Conservation (phyloP, 2,888 invertebrate genomes). For the Achlya flavicornis region DNA sequence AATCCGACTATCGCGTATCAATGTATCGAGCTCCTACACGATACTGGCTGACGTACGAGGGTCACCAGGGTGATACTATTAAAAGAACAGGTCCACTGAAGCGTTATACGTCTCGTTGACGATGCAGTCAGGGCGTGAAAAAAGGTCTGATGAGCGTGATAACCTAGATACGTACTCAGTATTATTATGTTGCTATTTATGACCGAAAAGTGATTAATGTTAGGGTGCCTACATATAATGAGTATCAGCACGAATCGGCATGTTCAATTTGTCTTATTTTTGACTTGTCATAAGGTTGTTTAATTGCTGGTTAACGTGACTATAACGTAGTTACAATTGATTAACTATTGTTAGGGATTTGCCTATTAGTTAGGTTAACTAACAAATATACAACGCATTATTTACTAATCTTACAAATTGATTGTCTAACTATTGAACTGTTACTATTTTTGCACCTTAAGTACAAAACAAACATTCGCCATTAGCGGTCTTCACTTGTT, state of each 20-base stretch:
- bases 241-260: background rate
- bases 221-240: background rate
- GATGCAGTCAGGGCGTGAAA: conserved; percentile 63
- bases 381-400: too few species aligned
- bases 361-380: too few species aligned
- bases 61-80: conserved; percentile 56
- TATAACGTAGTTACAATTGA: too few species aligned
- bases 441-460: too few species aligned
- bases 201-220: conserved; percentile 16
- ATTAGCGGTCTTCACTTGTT: too few species aligned
- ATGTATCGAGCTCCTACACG: conserved; percentile 48
- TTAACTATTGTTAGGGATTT: too few species aligned
- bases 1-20: conserved; percentile 39
- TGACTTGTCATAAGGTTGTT: too few species aligned
- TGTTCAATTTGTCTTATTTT: background rate
- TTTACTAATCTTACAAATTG: too few species aligned
- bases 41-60: conserved; percentile 53
- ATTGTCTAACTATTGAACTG: too few species aligned
- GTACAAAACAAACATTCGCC: too few species aligned
- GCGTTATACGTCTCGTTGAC: conserved; percentile 52
- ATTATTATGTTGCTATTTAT: conserved; percentile 16
- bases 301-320: too few species aligned
- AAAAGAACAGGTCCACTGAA: conserved; percentile 57
- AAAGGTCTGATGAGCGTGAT: conserved; percentile 60
- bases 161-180: conserved; percentile 52